Evolutionary conservation across 92 coral and sea anemone species (phyloP), one percentile per base, ranked within the genome.

Genomic region (Heteractis magnifica): DNA sequence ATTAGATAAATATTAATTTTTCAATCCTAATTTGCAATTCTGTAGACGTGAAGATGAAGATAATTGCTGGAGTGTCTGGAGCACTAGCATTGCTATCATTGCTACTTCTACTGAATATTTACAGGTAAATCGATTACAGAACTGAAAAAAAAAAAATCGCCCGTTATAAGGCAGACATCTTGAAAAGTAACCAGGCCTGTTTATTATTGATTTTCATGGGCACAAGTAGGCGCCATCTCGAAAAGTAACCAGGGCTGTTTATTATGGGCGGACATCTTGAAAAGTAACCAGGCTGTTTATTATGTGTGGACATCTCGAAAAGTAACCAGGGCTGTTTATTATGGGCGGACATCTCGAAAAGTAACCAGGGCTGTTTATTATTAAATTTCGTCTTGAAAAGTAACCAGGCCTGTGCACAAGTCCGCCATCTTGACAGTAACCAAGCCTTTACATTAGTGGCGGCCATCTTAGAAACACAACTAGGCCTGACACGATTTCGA

Each of bases 11-110:
- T 34, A 34, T 34, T 0, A 34, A 34, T 34, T 34, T 0, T 34
- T 0, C 44, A 34, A 34, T 34, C 2, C 44, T 34, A 2, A 34
- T 49, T 80, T 13, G 26, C 82, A 51, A 19, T 51, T 23, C 64
- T 78, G 18, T 75, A 94, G 92, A 89, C 51, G 92, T 84, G 5
- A 88, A 90, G 75, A 93, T 92, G 79, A 87, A 87, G 76, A 90
- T 89, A 21, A 88, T 93, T 4, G 97, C 93, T 4, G 93, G 91
- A 19, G 94, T 93, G 56, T 95, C 98, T 3, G 98, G 98, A 11
- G 94, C 97, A 0, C 83, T 95, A 6, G 98, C 97, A 15, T 77
- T 95, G 52, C 85, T 95, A 0, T 91, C 97, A 0, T 75, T 95
- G 13, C 77, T 95, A 65, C 65, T 95, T 18, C 94, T 95, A 1